These are phyloP conservation scores for Erynnis tages DNA, from an alignment of 2,888 invertebrate genomes.

Conservation along the genomic window DNA sequence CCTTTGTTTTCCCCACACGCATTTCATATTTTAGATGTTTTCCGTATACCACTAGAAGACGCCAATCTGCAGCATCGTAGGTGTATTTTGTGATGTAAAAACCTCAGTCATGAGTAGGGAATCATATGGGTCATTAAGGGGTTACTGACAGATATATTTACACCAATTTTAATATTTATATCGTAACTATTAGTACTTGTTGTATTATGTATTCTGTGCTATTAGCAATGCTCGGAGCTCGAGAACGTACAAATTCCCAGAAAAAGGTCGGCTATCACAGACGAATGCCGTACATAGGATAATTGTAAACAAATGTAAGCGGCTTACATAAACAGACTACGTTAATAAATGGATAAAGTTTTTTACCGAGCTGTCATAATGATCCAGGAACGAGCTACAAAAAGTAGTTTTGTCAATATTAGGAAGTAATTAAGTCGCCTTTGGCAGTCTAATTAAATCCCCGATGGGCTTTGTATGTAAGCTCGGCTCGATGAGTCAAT, in stretches of 20 bases:
- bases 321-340: conserved; percentile 16
- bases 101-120: too few relatives aligned
- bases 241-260: background rate
- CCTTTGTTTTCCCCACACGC: too few relatives aligned
- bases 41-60: too few relatives aligned
- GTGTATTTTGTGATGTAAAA: too few relatives aligned
- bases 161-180: background rate
- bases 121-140: background rate
- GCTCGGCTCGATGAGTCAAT: conserved; percentile 47
- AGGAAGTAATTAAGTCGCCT: conserved; percentile 72
- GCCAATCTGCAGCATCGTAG: too few relatives aligned
- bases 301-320: conserved; percentile 23
- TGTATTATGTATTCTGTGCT: too few relatives aligned
- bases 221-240: background rate
- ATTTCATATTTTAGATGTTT: too few relatives aligned
- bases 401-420: conserved; percentile 68
- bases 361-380: conserved; percentile 47
- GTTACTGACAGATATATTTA: background rate
- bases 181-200: too few relatives aligned
- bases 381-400: conserved; percentile 47
- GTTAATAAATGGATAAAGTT: conserved; percentile 31
- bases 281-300: background rate
- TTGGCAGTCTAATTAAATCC: conserved; percentile 64
- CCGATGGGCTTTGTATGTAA: conserved; percentile 48
- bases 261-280: background rate